Base-by-base conservation (phyloP, 2,113 vertebrate species). In the Motacilla tschutschensis region DNA sequence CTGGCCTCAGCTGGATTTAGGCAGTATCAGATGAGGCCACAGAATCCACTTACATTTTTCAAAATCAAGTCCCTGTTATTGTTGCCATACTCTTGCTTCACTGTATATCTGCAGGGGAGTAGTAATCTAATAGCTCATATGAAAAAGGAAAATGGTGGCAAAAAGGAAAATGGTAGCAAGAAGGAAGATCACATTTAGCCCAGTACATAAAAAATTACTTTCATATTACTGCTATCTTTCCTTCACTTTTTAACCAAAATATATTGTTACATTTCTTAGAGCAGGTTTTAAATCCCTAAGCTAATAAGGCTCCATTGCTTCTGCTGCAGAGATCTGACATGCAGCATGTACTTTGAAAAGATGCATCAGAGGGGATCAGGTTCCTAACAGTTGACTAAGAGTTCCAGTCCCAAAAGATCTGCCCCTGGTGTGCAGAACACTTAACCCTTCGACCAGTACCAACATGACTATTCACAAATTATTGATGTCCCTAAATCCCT, bases 401-500 rank as follows among this genome's bases (percentile, higher is more conserved):
- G 94, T 93, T 96, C 91, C 91, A 67, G 84, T 97, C 97, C 97
- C 97, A 59, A 71, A 96, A 97, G 97, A 97, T 93, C 92, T 93
- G 96, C 94, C 97, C 97, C 94, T 95, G 76, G 92, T 95, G 88
- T 92, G 95, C 96, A 91, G 96, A 97, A 96, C 97, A 97, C 97
- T 98, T 98, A 98, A 98, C 98, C 97, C 97, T 97, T 97, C 88
- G 93, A 98, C 97, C 95, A 95, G 95, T 57, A 94, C 96, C 96
- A 97, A 97, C 94, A 88, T 96, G 96, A 96, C 97, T 97, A 96
- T 98, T 98, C 97, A 97, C 95, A 97, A 97, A 97, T 97, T 97
- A 98, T 98, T 98, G 98, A 98, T 97, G 97, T 97, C 95, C 96
- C 95, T 93, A 97, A 97, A 97, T 97, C 97, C 97, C 95, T 95